Percentiles rank a stretch among this genome's conserved stretches.
Conservation (phyloP, 2,888 invertebrate species). For the Acronicta alni region DNA sequence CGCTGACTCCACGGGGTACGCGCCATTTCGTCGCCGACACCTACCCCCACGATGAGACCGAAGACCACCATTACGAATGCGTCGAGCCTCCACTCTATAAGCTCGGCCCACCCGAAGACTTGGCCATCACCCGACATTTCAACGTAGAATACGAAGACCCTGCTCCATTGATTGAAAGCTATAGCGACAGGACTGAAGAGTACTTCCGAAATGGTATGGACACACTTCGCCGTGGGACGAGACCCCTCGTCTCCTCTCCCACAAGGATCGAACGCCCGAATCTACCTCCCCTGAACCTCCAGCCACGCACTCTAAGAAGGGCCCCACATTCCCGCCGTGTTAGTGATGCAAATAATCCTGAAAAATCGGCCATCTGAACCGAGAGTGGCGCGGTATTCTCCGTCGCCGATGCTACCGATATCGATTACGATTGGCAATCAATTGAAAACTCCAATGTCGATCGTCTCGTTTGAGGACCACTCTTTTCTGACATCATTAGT, state of each 20-base stretch:
- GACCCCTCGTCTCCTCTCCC: constrained; percentile 94
- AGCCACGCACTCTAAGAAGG: constrained; percentile 86
- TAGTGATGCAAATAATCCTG: constrained; percentile 84
- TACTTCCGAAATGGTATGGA: constrained; percentile 84
- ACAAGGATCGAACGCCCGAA: constrained; percentile 95
- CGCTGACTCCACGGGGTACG: constrained; percentile 94
- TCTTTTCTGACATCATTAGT: constrained; percentile 34
- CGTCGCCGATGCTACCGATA: constrained; percentile 85
- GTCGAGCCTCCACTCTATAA: constrained; percentile 90
- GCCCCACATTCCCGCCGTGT: constrained; percentile 86
- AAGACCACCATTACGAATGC: constrained; percentile 92
- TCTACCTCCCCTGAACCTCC: constrained; percentile 93
- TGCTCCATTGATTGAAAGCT: constrained; percentile 93
- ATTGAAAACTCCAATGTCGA: constrained; percentile 78
- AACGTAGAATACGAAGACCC: constrained; percentile 95
- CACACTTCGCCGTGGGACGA: constrained; percentile 83
- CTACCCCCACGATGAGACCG: constrained; percentile 90
- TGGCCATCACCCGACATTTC: constrained; percentile 92
- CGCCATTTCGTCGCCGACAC: constrained; percentile 93
- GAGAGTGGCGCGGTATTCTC: constrained; percentile 87
- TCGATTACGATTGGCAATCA: constrained; percentile 83
- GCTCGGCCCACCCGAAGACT: constrained; percentile 83
- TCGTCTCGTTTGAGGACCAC: constrained; percentile 79
- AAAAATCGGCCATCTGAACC: constrained; percentile 87
- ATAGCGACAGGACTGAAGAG: constrained; percentile 88